Evolutionary conservation across 1,140 invertebrate species (phyloP), one percentile per base, ranked within the genome.

Genomic region (Ooceraea biroi): DNA sequence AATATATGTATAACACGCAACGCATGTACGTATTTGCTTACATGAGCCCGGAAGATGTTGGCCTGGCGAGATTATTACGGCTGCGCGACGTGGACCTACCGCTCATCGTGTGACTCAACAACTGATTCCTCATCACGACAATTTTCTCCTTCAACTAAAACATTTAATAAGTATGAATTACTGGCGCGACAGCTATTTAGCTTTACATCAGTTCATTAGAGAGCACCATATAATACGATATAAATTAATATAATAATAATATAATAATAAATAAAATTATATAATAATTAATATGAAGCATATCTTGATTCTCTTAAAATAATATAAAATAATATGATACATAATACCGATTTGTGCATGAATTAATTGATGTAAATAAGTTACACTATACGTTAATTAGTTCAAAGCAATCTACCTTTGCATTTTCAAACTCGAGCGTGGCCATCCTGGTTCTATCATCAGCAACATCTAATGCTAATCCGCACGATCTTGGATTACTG

Each of bases 61-160:
- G 91, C 30, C 86, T 69, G 61, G 65, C 60, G 19, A 68, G 66
- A 83, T 90, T n/a, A n/a, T n/a, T 83, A 27, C 89, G 89, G 36
- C 71, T 87, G 57, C 85, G 89, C 7, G 91, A 92, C n/a, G 93
- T 87, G 25, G 93, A 93, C 85, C 91, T 90, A 76, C 89, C 85
- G 25, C 72, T 60, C 48, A 92, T 91, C 66, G 90, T 92, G 25
- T 93, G 91, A 90, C 90, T 94, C 46, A 93, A 58, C 60, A 94
- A 76, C 82, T 94, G 93, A 89, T 86, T 94, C 65, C 89, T 91
- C 60, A 94, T 80, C 7, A 93, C 87, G 0, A 61, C 57, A 11
- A 94, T 88, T 90, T 94, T 94, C 36, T 94, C 92, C 63, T 93
- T 94, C 36, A 94, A 87, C 93, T 94, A 30, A 86, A 89, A 89